These are phyloP conservation scores for Acrocephalus scirpaceus DNA, from an alignment of 2,797 vertebrate species.

Conservation along the genomic window DNA sequence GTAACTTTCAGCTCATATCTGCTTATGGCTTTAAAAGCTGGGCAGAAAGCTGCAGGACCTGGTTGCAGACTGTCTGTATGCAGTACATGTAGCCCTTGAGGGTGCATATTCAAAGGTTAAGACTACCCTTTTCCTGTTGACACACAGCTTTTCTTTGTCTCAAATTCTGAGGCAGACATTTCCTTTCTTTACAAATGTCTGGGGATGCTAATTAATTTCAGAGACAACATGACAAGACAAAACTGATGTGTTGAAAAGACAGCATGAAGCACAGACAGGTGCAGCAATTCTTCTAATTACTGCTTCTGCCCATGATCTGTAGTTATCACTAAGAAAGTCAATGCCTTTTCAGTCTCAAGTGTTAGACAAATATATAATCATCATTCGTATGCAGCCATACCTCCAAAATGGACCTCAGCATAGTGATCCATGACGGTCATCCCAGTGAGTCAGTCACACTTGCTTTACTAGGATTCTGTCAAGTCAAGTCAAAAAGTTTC, in stretches of 20 bases:
- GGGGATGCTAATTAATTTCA: not conserved
- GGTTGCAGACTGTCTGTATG: not conserved
- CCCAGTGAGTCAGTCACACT: not conserved
- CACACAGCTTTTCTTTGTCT: not conserved
- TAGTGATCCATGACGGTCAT: not conserved
- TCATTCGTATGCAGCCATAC: not conserved
- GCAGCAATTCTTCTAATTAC: not conserved
- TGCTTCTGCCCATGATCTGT: not conserved
- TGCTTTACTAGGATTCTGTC: not conserved
- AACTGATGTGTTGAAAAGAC: not conserved
- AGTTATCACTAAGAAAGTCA: not conserved
- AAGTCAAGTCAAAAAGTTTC: not conserved
- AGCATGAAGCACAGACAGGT: not conserved
- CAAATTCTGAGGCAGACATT: not conserved
- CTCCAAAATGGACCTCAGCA: not conserved
- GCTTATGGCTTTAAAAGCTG: not conserved
- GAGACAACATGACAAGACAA: not conserved
- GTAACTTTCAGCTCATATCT: not conserved
- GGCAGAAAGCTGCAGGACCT: not conserved
- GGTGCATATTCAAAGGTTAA: not conserved
- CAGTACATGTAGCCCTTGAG: accelerated
- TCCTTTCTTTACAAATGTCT: not conserved
- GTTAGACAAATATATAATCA: not conserved
- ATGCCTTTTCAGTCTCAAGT: not conserved
- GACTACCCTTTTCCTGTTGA: not conserved